These are phyloP conservation scores for Octodon degus DNA, from an alignment of 2,113 vertebrate genomes.

Conservation along the genomic window DNA sequence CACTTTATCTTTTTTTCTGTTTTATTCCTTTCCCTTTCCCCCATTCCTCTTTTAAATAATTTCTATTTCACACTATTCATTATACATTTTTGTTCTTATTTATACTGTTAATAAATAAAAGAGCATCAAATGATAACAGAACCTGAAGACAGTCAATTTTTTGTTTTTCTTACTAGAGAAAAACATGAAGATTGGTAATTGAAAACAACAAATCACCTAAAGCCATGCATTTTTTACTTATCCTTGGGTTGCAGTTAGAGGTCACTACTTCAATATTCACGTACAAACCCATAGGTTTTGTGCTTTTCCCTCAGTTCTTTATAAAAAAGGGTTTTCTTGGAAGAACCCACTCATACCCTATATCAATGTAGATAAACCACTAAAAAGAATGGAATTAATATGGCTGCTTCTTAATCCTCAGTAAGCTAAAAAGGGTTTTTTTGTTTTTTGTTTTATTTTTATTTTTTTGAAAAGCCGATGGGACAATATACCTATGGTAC, in stretches of 20 bases:
- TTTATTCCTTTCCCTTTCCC: neutral
- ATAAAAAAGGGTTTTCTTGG: neutral
- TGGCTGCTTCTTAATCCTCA: constrained; percentile 63
- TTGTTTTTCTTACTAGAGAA: constrained; percentile 47
- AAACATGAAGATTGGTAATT: constrained; percentile 54
- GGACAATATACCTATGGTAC: constrained; percentile 59
- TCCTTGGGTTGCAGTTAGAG: neutral
- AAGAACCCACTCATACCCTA: neutral
- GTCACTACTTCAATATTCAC: neutral
- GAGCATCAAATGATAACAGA: constrained; percentile 1
- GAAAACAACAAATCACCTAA: constrained; percentile 35
- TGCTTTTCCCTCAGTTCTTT: constrained; percentile 1
- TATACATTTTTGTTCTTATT: neutral
- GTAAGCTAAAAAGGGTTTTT: constrained; percentile 47
- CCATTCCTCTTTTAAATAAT: neutral
- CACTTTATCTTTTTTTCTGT: neutral
- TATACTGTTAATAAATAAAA: neutral
- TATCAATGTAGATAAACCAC: constrained; percentile 67
- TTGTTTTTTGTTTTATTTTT: constrained; percentile 51
- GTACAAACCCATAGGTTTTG: neutral
- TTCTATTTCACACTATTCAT: neutral
- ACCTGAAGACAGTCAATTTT: constrained; percentile 44
- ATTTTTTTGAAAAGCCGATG: constrained; percentile 68
- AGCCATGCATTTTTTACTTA: constrained; percentile 25
- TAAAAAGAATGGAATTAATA: constrained; percentile 71